A percentile compares a stretch with the other conserved stretches of the same genome.
Evolutionary conservation across 1,140 invertebrate genomes (phyloP).

Genomic region (Drosophila bocki): DNA sequence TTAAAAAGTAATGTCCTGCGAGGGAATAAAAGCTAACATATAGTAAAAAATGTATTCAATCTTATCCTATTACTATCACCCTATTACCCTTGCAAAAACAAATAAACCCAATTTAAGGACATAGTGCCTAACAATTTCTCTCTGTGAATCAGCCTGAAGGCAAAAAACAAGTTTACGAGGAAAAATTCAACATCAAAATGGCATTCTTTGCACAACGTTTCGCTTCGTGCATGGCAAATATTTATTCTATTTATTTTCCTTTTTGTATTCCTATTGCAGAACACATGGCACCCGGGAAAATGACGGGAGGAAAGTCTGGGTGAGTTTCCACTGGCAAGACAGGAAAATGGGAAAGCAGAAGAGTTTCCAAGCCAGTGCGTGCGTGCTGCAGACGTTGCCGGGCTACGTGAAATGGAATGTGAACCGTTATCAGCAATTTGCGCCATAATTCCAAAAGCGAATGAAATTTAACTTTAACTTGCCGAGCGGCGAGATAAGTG

Average conservation of each 20-base stretch:
- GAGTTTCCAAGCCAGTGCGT: conserved; percentile 18
- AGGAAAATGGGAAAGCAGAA: neutral
- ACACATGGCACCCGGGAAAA: conserved; percentile 33
- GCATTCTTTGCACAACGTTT: conserved; percentile 58
- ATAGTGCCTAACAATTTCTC: neutral
- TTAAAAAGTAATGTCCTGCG: neutral
- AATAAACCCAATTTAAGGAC: neutral
- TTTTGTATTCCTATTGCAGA: conserved; percentile 12
- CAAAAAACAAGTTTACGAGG: conserved; percentile 40
- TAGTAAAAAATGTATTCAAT: neutral
- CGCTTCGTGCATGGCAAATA: conserved; percentile 61
- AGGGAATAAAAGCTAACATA: neutral
- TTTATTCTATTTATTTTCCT: conserved; percentile 47
- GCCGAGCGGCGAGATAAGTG: conserved; percentile 62
- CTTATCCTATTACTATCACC: too few relatives aligned
- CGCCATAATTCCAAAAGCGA: conserved; percentile 67
- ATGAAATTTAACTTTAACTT: conserved; percentile 73
- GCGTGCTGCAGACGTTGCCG: neutral
- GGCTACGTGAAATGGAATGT: conserved; percentile 37
- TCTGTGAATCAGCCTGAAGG: conserved; percentile 12
- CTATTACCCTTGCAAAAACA: too few relatives aligned
- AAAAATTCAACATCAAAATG: conserved; percentile 68
- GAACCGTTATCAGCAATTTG: conserved; percentile 66
- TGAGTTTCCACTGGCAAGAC: neutral
- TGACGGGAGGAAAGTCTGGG: neutral